phyloP scores from a whole-genome alignment of 2,113 vertebrate species.

The Eurystomus gularis region DNA sequence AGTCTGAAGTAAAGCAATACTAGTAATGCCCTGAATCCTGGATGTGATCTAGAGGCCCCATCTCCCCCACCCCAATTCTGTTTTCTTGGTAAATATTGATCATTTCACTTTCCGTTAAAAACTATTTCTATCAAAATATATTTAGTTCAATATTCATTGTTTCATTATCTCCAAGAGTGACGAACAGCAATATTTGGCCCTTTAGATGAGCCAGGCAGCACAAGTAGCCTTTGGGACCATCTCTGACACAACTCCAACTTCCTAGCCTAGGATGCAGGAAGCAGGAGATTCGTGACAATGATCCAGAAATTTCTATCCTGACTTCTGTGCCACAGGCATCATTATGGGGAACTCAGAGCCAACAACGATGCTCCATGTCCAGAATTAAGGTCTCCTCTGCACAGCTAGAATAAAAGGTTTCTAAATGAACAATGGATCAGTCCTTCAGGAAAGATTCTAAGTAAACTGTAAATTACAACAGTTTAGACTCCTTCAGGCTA shows the following conservation, averaged over 20 bases:
- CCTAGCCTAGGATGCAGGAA: not conserved
- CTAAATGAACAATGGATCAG: not conserved
- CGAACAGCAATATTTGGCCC: not conserved
- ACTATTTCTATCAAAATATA: not conserved
- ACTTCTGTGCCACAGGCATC: not conserved
- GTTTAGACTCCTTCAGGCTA: not conserved
- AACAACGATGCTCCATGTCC: not conserved
- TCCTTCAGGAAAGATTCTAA: not conserved
- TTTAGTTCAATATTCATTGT: not conserved
- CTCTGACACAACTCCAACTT: not conserved
- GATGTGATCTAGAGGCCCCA: rapidly evolving
- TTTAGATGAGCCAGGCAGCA: not conserved
- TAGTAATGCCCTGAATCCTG: not conserved
- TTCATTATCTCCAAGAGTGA: not conserved
- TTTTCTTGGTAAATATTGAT: not conserved
- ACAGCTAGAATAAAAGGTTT: not conserved
- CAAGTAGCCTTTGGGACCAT: not conserved
- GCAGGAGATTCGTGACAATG: not conserved
- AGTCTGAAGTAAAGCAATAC: not conserved
- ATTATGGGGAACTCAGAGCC: not conserved
- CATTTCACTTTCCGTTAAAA: not conserved
- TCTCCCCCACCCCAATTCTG: rapidly evolving
- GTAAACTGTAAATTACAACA: slow-evolving; percentile 16
- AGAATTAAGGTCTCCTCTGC: not conserved
- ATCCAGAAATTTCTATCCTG: not conserved